Evolutionary conservation across 2,888 invertebrate genomes (phyloP), one percentile per base, ranked within the genome.

Genomic region (Apamea epomidion): DNA sequence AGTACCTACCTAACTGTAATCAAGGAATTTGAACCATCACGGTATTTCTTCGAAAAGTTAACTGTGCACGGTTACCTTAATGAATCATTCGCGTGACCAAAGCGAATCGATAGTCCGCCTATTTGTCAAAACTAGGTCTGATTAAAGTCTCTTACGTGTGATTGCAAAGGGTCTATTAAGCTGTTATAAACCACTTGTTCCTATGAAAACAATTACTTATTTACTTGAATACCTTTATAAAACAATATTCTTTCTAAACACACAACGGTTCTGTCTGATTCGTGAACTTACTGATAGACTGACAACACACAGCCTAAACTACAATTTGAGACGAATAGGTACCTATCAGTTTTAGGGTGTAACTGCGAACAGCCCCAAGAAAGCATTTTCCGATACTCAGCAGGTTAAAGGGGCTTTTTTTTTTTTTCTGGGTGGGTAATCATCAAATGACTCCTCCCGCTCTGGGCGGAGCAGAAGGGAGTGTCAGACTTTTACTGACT

Each of bases 21-120:
- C 69, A 80, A 76, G 68, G 48, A 76, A 87, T 81, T 75, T 51
- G 25, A 54, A 32, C 12, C 73, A 74, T 71, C 42, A 67, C 45
- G 45, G 64, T 67, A 71, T 78, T 88, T 78, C 86, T 80, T 67
- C 69, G 75, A 67, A 88, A 77, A 75, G 16, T 68, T 54, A 82
- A 70, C 51, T 18, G 54, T 32, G 16, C 29, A 32, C 25, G 58
- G 58, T 68, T 70, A 51, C 65, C 45, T 25, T 84, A 76, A 88
- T 81, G 73, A 71, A 81, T 54, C 37, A 74, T 73, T 86, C 48
- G 86, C 88, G 82, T 86, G 85, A 86, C 88, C 60, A 42, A 42
- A 45, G n/a, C 8, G 25, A 75, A 85, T 87, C 85, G 82, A 85
- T 85, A 84, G 29, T 48, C 16, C 69, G 25, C 18, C 62, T 74